Conservation (phyloP, 2,113 vertebrate genomes). For the Hippocampus mohnikei region DNA sequence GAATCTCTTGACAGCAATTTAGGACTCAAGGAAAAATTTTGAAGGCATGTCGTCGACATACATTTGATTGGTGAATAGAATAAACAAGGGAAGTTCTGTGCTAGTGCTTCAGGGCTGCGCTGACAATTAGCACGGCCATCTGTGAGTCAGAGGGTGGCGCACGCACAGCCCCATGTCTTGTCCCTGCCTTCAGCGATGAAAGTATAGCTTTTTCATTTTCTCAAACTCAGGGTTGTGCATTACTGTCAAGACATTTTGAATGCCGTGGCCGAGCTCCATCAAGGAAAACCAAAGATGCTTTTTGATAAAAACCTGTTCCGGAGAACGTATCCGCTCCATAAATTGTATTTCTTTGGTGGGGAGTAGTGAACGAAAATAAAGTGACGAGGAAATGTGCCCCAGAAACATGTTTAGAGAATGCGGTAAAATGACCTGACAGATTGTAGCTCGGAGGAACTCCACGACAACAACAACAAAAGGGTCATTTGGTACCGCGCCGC, state of each 20-base stretch:
- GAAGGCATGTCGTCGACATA: no score
- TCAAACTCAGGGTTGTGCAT: background rate
- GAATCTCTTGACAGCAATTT: no score
- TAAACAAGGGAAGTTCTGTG: background rate
- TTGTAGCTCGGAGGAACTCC: no score
- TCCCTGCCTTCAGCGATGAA: constrained; percentile 30
- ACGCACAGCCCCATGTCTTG: constrained; percentile 7
- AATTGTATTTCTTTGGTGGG: background rate
- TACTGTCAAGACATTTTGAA: background rate
- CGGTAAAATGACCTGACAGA: no score
- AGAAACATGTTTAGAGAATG: no score
- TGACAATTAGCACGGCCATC: constrained; percentile 60
- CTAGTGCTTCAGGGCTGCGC: constrained; percentile 30
- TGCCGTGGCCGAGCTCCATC: background rate
- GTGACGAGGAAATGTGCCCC: no score
- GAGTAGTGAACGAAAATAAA: no score
- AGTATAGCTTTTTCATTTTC: background rate
- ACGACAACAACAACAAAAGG: no score
- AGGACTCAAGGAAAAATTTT: background rate
- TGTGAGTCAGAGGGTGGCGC: constrained; percentile 51
- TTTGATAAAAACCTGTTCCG: background rate
- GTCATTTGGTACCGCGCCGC: no score
- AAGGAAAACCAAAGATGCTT: background rate
- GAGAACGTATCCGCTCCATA: background rate
- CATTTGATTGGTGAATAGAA: no score